Percentiles rank a stretch among this genome's conserved stretches.
Evolutionary conservation across 2,797 vertebrate genomes (phyloP).

Genomic region (Acanthurus lineatus): DNA sequence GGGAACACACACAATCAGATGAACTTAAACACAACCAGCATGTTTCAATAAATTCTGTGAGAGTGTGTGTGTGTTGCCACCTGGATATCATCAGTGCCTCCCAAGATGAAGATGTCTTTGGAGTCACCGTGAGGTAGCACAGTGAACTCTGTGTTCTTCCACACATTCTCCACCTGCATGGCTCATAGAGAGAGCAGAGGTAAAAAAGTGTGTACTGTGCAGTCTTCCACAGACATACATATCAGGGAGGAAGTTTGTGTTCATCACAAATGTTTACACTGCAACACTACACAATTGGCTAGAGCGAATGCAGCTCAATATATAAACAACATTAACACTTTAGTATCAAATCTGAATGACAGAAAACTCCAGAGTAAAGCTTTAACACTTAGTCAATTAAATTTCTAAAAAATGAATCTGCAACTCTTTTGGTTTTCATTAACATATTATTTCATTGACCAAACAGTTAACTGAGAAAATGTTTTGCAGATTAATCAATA

Average conservation of each 20-base stretch:
- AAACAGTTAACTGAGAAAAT: neutral
- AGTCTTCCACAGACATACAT: conserved; percentile 4
- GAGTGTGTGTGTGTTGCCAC: conserved; percentile 54
- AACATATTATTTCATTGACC: neutral
- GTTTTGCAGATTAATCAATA: neutral
- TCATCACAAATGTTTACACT: neutral
- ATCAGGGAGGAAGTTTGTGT: neutral
- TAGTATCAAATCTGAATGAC: neutral
- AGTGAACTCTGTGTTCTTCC: conserved; percentile 88
- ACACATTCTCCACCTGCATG: conserved; percentile 86
- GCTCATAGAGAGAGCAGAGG: conserved; percentile 9
- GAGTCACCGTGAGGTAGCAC: conserved; percentile 86
- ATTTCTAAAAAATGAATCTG: neutral
- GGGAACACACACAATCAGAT: conserved; percentile 10
- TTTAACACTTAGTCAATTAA: neutral
- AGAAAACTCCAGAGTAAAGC: neutral
- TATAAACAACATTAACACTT: neutral
- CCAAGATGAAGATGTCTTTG: conserved; percentile 89
- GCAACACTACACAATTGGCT: neutral
- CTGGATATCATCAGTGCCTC: conserved; percentile 90
- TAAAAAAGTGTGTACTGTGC: neutral
- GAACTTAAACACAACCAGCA: neutral
- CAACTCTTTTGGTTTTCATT: neutral
- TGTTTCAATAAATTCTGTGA: neutral
- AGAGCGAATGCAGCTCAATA: neutral